Conservation (phyloP, 2,888 invertebrate genomes). For the Apotomis betuletana region DNA sequence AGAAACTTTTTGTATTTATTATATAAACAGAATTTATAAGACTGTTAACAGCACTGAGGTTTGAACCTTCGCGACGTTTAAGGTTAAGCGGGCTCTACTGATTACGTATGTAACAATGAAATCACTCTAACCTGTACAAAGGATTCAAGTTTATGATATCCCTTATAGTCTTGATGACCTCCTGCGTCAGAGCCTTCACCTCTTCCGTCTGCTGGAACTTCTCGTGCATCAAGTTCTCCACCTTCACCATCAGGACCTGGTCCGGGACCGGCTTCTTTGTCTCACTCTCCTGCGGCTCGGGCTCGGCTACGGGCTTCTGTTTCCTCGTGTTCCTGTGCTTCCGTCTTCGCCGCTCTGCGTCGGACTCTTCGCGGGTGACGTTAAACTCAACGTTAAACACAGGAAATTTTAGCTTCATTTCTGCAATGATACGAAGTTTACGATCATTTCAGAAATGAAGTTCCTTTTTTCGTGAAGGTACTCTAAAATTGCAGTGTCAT, state of each 20-base stretch:
- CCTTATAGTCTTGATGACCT: conserved; percentile 97
- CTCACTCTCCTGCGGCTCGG: conserved; percentile 44
- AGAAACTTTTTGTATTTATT: too few relatives aligned
- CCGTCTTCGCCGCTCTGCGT: conserved; percentile 82
- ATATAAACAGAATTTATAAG: too few relatives aligned
- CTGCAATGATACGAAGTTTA: conserved; percentile 65
- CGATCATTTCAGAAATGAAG: conserved; percentile 76
- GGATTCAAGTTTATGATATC: conserved; percentile 99
- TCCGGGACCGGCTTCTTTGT: conserved; percentile 59
- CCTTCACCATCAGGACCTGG: conserved; percentile 94
- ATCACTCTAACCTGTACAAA: conserved; percentile 85
- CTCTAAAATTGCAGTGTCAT: too few relatives aligned
- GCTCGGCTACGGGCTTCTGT: conserved; percentile 46
- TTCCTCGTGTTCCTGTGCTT: conserved; percentile 58
- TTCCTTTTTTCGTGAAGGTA: conserved; percentile 9
- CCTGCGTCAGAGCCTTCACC: conserved; percentile 97
- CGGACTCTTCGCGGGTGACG: conserved; percentile 90
- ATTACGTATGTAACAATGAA: neutral
- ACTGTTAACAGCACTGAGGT: too few relatives aligned
- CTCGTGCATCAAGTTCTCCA: conserved; percentile 95
- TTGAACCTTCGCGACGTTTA: too few relatives aligned
- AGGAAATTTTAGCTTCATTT: conserved; percentile 92
- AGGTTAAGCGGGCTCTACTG: too few relatives aligned
- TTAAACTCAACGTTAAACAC: conserved; percentile 92
- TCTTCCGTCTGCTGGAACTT: conserved; percentile 96